Conservation (phyloP, 2,113 vertebrate species). For the Thunnus thynnus region DNA sequence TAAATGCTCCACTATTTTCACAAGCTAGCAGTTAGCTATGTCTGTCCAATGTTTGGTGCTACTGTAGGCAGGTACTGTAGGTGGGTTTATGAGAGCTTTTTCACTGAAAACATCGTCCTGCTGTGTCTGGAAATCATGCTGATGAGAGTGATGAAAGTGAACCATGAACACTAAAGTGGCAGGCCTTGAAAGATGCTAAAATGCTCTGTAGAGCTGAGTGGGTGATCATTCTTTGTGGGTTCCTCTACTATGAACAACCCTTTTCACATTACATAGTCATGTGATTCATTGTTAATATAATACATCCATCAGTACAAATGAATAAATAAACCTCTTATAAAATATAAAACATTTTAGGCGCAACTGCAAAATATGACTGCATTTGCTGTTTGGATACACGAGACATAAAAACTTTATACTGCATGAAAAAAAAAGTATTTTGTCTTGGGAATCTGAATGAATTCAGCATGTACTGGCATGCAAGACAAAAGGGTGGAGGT, state of each 20-base stretch:
- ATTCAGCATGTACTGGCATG: constrained; percentile 1
- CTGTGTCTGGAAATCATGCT: not conserved
- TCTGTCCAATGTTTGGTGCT: too few species aligned
- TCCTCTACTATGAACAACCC: not conserved
- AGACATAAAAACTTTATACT: not conserved
- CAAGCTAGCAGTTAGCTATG: too few species aligned
- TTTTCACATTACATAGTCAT: not conserved
- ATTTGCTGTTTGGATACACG: not conserved
- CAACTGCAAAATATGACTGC: too few species aligned
- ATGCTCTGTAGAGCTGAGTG: not conserved
- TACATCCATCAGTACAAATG: not conserved
- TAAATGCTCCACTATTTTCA: too few species aligned
- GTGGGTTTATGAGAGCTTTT: too few species aligned
- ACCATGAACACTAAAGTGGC: not conserved
- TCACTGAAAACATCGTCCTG: too few species aligned
- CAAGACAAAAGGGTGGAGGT: constrained; percentile 2
- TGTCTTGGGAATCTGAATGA: not conserved
- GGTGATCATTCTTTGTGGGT: not conserved
- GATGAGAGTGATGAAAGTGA: not conserved
- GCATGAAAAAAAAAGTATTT: not conserved
- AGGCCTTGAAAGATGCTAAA: not conserved
- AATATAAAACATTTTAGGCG: too few species aligned
- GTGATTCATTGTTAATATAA: not conserved
- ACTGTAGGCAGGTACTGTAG: too few species aligned
- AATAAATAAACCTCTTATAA: not conserved